Percentiles rank a stretch among this genome's conserved stretches.
Evolutionary conservation across 2,888 invertebrate genomes (phyloP).

Genomic region (Erebia palarica): DNA sequence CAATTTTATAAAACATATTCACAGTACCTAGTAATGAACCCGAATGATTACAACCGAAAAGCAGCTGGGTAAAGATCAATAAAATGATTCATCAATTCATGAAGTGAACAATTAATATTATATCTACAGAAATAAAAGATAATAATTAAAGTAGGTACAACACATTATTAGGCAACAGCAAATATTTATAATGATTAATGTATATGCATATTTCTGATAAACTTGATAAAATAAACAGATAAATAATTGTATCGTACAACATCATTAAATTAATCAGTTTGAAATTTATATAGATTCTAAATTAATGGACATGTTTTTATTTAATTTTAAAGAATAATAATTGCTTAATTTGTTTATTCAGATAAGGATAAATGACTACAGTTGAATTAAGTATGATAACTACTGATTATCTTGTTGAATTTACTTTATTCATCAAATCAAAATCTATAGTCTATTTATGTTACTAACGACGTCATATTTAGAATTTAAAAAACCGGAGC

Average conservation of each 20-base stretch:
- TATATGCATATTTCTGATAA: slow-evolving; percentile 6
- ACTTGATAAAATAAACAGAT: neutral
- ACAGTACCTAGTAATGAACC: neutral
- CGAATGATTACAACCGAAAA: neutral
- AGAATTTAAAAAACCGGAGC: neutral
- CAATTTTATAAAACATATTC: neutral
- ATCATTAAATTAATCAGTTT: slow-evolving; percentile 12
- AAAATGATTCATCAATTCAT: neutral
- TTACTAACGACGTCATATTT: no score
- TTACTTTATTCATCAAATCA: neutral
- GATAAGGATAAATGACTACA: neutral
- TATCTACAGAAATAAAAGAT: neutral
- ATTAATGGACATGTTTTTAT: neutral
- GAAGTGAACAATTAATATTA: slow-evolving; percentile 2
- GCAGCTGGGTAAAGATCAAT: slow-evolving; percentile 10
- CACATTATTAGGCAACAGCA: neutral
- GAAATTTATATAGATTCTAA: neutral
- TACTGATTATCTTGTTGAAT: neutral
- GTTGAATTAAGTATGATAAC: neutral
- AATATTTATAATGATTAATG: slow-evolving; percentile 22
- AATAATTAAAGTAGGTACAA: neutral
- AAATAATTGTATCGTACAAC: neutral
- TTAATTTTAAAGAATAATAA: neutral
- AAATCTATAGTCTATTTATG: no score
- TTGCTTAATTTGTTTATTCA: neutral